Evolutionary conservation across 1,140 invertebrate genomes (phyloP), one percentile per base, ranked within the genome.

Genomic region (Teleopsis dalmanni): DNA sequence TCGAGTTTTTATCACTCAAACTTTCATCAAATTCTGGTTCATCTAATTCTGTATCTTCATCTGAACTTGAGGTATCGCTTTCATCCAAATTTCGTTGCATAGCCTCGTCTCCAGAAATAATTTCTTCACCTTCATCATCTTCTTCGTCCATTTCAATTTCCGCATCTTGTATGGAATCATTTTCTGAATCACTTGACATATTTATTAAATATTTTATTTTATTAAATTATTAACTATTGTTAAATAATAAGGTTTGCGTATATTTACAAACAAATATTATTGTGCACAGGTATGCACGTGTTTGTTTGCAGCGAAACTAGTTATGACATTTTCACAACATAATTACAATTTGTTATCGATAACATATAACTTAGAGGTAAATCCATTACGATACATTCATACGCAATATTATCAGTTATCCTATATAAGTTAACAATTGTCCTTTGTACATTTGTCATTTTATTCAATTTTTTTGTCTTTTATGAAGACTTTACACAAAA

Each of bases 11-110:
- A 2, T 53, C 48, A n/a, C 51, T 22, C 11, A 43, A 50, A 43
- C 58, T 59, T 14, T 62, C 54, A 50, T 66, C 48, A 4, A 58
- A 60, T 22, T 66, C 64, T 18, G 60, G 62, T 5, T 53, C 55
- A 43, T 60, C 64, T 34, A 50, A 62, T 13, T 31, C 19, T 11
- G 22, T 23, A 23, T 38, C 37, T 11, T 19, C 22, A 22, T 38
- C 37, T 38, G 41, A 26, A 13, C 9, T 25, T 6, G 27, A 34
- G 4, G 45, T 46, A 33, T 42, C 46, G 16, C 42, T 21, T 22
- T 48, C 42, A 3, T 21, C 9, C 11, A 37, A 22, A 11, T 37
- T 11, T n/a, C 22, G 5, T 11, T 47, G 43, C 9, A 27, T 52
- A 7, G 34, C 35, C 21, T 56, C 48, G n/a, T 56, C 43, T 3